Evolutionary conservation across 1,140 invertebrate species (phyloP).

Genomic region (Leptinotarsa lineolata): DNA sequence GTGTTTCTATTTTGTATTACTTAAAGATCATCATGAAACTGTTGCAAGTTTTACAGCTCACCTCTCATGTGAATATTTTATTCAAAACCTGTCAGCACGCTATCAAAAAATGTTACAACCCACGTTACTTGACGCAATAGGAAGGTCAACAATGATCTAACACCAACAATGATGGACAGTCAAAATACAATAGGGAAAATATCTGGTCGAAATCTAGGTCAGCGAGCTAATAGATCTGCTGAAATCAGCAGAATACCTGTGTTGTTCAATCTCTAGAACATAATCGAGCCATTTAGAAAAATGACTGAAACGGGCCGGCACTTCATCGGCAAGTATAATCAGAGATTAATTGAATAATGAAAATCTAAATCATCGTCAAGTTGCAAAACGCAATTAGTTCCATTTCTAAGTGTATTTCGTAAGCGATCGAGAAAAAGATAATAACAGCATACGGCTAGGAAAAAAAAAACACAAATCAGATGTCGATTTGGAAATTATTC

Average conservation of each 20-base stretch:
- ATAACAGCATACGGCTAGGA: conserved; percentile 9
- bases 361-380: conserved; percentile 17
- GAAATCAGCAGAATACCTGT: neutral
- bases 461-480: conserved; percentile 17
- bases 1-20: no score
- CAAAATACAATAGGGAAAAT: neutral
- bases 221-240: neutral
- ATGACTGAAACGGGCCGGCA: neutral
- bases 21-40: no score
- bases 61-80: no score
- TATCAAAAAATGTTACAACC: neutral
- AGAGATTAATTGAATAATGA: conserved; percentile 16
- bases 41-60: no score
- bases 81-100: neutral
- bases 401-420: conserved; percentile 11
- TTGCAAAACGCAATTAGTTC: conserved; percentile 18
- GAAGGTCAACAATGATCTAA: neutral
- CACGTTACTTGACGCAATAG: neutral
- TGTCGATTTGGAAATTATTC: conserved; percentile 19
- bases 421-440: conserved; percentile 17
- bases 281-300: neutral
- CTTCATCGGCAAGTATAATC: conserved; percentile 2
- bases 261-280: neutral
- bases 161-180: neutral
- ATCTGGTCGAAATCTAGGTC: neutral